Percentiles rank a stretch among this genome's conserved stretches.
Evolutionary conservation across 2,888 invertebrate species (phyloP).

Genomic region (Scaptomyza tumidula): DNA sequence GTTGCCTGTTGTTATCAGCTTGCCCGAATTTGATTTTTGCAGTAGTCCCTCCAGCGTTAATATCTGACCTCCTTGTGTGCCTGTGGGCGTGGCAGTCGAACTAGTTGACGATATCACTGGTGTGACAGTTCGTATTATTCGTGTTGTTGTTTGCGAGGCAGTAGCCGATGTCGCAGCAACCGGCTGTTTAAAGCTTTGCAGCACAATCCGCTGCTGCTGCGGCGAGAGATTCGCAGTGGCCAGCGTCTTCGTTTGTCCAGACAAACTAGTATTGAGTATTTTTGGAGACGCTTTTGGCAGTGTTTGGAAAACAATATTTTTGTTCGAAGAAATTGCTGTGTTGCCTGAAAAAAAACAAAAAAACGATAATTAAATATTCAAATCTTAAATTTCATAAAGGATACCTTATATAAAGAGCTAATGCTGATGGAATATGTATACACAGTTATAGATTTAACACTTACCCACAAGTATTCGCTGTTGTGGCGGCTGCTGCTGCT

Average conservation of each 20-base stretch:
- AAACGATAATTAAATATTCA: too few species aligned
- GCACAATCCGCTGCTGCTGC: conserved; percentile 82
- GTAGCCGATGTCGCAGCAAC: conserved; percentile 36
- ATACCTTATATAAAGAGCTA: too few species aligned
- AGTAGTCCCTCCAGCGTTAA: conserved; percentile 83
- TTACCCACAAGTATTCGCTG: conserved; percentile 79
- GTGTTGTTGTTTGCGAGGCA: conserved; percentile 46
- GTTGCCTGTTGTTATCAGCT: conserved; percentile 78
- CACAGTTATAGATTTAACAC: conserved; percentile 16
- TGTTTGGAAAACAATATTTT: conserved; percentile 70
- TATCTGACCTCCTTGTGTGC: conserved; percentile 86
- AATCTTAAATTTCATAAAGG: too few species aligned
- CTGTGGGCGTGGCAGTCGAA: conserved; percentile 18
- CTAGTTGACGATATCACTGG: conserved; percentile 36
- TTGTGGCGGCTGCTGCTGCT: conserved; percentile 43
- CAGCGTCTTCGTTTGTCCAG: conserved; percentile 43
- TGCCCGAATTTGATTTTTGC: conserved; percentile 74
- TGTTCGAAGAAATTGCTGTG: conserved; percentile 74
- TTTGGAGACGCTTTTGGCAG: conserved; percentile 56
- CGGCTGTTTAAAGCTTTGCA: conserved; percentile 83
- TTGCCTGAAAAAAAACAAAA: conserved; percentile 56
- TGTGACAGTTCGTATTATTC: conserved; percentile 56
- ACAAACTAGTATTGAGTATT: conserved; percentile 57
- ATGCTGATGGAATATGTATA: too few species aligned
- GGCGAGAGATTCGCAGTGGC: conserved; percentile 80